Evolutionary conservation across 1,140 invertebrate species (phyloP).

Genomic region (Cherax destructor): DNA sequence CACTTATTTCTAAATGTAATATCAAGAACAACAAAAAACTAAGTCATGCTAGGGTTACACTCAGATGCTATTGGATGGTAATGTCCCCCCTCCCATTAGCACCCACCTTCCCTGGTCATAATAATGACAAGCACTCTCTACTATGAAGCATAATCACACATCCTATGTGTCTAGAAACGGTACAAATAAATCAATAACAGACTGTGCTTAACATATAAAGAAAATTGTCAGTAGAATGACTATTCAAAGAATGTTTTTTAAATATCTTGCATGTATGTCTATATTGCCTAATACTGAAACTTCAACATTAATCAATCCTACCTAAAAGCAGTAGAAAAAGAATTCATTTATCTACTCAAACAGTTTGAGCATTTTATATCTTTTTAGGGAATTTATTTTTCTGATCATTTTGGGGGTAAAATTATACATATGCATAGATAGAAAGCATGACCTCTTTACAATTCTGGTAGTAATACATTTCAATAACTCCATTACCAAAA

Average conservation of each 20-base stretch:
- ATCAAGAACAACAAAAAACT: not conserved
- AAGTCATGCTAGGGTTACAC: not conserved
- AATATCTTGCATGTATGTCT: slow-evolving; percentile 64
- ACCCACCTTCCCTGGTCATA: slow-evolving; percentile 57
- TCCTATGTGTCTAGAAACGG: slow-evolving; percentile 63
- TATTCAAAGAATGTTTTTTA: slow-evolving; percentile 49
- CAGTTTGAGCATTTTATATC: slow-evolving; percentile 63
- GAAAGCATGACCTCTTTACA: slow-evolving; percentile 62
- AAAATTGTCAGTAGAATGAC: slow-evolving; percentile 54
- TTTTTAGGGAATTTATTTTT: slow-evolving; percentile 41
- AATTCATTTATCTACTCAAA: slow-evolving; percentile 68
- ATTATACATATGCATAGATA: slow-evolving; percentile 67
- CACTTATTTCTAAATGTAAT: not conserved
- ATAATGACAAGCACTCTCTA: slow-evolving; percentile 63
- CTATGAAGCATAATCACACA: slow-evolving; percentile 64
- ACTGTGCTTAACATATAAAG: slow-evolving; percentile 64
- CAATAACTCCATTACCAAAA: slow-evolving; percentile 45
- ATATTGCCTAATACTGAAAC: slow-evolving; percentile 67
- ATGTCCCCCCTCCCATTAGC: slow-evolving; percentile 63
- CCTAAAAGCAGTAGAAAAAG: slow-evolving; percentile 69
- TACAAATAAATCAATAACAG: slow-evolving; percentile 67
- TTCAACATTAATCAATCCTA: slow-evolving; percentile 67
- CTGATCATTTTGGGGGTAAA: slow-evolving; percentile 45
- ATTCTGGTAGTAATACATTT: slow-evolving; percentile 47
- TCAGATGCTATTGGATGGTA: not conserved